Evolutionary conservation across 2,113 vertebrate genomes (phyloP).

Genomic region (Pachycephala philippinensis): DNA sequence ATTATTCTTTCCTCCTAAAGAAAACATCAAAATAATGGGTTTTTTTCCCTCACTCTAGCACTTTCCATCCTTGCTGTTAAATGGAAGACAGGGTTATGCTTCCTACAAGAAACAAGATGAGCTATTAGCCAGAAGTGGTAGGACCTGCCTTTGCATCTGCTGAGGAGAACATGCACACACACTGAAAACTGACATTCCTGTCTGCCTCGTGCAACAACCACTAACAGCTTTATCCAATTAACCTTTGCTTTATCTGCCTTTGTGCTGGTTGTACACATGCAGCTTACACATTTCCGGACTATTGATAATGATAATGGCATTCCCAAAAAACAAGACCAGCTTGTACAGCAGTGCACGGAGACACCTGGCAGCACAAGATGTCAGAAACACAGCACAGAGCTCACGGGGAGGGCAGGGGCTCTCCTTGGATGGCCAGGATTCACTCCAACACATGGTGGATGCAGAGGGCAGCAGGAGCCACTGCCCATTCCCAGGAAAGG

Average conservation of each 20-base stretch:
- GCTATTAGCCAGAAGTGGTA: background rate
- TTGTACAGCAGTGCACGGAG: rapidly evolving
- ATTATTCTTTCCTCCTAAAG: background rate
- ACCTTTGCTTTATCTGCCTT: background rate
- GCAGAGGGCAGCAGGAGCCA: background rate
- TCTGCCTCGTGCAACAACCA: background rate
- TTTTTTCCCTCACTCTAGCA: background rate
- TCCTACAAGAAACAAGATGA: background rate
- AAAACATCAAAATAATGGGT: background rate
- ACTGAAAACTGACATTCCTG: background rate
- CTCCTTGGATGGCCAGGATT: background rate
- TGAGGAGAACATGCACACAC: background rate
- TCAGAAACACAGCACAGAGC: rapidly evolving
- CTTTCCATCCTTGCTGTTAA: background rate
- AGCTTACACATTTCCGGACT: background rate
- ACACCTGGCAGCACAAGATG: no score
- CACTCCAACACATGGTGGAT: rapidly evolving
- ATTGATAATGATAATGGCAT: background rate
- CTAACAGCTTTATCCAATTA: background rate
- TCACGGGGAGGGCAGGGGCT: background rate
- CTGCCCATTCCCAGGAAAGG: rapidly evolving
- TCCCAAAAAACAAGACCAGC: rapidly evolving
- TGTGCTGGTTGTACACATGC: background rate
- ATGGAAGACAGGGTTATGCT: background rate
- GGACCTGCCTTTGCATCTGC: background rate